Percentiles rank a stretch among this genome's conserved stretches.
These are phyloP conservation scores for Botia almorhae DNA, from an alignment of 2,797 vertebrate species.

Conservation along the genomic window DNA sequence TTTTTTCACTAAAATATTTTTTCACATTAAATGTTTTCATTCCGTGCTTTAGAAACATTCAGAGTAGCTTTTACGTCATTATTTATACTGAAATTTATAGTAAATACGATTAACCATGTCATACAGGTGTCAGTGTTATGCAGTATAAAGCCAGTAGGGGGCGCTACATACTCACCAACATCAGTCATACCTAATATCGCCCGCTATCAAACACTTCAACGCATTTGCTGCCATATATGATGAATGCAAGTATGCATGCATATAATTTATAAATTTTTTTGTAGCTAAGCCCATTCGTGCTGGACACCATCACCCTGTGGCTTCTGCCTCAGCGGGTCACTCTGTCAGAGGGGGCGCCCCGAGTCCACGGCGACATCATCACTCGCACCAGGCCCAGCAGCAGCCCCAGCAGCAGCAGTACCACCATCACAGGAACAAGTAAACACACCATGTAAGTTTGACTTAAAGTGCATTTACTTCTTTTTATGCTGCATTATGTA, in stretches of 20 bases:
- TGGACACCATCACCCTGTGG: slow-evolving; percentile 84
- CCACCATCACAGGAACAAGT: slow-evolving; percentile 53
- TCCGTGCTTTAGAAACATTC: no score
- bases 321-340: slow-evolving; percentile 79
- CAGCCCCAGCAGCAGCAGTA: slow-evolving; percentile 41
- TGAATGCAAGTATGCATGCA: not conserved
- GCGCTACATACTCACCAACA: slow-evolving; percentile 17
- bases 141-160: slow-evolving; percentile 25
- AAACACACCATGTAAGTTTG: not conserved
- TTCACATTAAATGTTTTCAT: no score
- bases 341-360: slow-evolving; percentile 78
- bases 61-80: not conserved
- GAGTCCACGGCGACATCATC: slow-evolving; percentile 77
- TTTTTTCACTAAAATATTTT: no score
- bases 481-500: not conserved
- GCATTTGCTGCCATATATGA: not conserved
- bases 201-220: not conserved
- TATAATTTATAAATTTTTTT: not conserved
- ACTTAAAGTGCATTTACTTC: not conserved
- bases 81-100: not conserved
- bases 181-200: not conserved
- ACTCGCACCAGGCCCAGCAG: slow-evolving; percentile 47
- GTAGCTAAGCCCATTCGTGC: slow-evolving; percentile 95
- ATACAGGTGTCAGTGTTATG: not conserved
- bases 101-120: not conserved